Base-by-base conservation (phyloP, 2,888 invertebrate species). In the Drosophila falleni region DNA sequence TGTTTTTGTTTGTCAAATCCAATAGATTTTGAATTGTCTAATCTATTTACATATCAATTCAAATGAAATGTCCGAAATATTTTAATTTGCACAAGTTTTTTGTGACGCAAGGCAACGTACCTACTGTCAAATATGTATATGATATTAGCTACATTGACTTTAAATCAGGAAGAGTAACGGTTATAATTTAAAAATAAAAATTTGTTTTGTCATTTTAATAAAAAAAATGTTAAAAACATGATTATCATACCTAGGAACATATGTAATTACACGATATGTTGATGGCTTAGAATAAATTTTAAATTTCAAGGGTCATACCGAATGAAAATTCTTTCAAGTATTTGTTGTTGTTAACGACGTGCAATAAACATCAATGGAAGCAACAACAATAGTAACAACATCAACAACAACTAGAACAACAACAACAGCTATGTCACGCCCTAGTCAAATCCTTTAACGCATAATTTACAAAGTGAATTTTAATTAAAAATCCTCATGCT, bases 381-480 rank as follows among this genome's bases (percentile, higher is more conserved):
- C 39, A 61, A 47, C 39, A 61, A 53, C 47, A 64, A 44, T 19
- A 19, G 44, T 35, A 61, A 47, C 39, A 61, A 53, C 47, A 64
- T 26, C 2, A 19, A 19, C 19, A 19, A 2, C 19, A 19, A 19
- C 19, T 1, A 19, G 1, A 19, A 19, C 39, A 61, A 47, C 39
- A 61, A 53, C 47, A 64, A 44, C 53, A 64, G 35, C 37, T 19
- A 15, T 31, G 59, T 54, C 80, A 88, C 80, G 71, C 74, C 69
- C 63, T 71, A 51, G 16, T 16, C 53, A 68, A 87, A 79, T 77
- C 80, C 80, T 68, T 75, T 65, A 80, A 65, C 80, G 86, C 82
- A 87, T 87, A 89, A 89, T 84, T 88, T 74, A 89, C 90, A 81
- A 85, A 87, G 83, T 87, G 83, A 81, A 90, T 81, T 88, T 88